Percentiles rank a stretch among this genome's conserved stretches.
Evolutionary conservation across 2,797 vertebrate species (phyloP).

Genomic region (Melanotaenia pygmaea): DNA sequence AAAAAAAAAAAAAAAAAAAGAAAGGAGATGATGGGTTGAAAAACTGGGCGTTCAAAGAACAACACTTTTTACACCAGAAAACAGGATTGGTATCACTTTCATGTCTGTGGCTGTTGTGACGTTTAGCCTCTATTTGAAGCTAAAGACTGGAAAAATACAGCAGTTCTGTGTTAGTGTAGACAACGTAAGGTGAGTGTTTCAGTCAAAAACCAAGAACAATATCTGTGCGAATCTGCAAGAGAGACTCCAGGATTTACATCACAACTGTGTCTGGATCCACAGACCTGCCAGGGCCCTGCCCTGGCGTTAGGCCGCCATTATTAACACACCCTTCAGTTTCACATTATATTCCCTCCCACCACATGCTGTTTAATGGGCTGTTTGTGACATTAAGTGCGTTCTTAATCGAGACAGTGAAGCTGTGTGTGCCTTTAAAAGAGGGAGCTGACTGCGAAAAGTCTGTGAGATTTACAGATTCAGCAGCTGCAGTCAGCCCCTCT

Average conservation of each 20-base stretch:
- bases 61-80: too few species aligned
- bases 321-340: slow-evolving; percentile 73
- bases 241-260: slow-evolving; percentile 4
- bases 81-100: too few species aligned
- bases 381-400: slow-evolving; percentile 80
- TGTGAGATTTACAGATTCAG: slow-evolving; percentile 78
- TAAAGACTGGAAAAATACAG: background rate
- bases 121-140: background rate
- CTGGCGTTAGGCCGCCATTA: slow-evolving; percentile 62
- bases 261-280: slow-evolving; percentile 24
- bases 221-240: slow-evolving; percentile 6
- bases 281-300: slow-evolving; percentile 32
- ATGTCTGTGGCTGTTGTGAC: background rate
- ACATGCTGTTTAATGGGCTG: slow-evolving; percentile 78
- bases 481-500: slow-evolving; percentile 63
- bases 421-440: slow-evolving; percentile 73
- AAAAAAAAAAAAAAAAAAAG: too few species aligned
- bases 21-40: too few species aligned
- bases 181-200: slow-evolving; percentile 2
- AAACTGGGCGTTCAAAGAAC: too few species aligned
- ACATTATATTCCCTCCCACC: slow-evolving; percentile 62
- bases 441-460: slow-evolving; percentile 74
- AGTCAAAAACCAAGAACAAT: background rate
- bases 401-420: slow-evolving; percentile 73
- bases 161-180: background rate